Percentiles rank a stretch among this genome's conserved stretches.
These are phyloP conservation scores for Halichoeres trimaculatus DNA, from an alignment of 2,113 vertebrate species.

Conservation along the genomic window DNA sequence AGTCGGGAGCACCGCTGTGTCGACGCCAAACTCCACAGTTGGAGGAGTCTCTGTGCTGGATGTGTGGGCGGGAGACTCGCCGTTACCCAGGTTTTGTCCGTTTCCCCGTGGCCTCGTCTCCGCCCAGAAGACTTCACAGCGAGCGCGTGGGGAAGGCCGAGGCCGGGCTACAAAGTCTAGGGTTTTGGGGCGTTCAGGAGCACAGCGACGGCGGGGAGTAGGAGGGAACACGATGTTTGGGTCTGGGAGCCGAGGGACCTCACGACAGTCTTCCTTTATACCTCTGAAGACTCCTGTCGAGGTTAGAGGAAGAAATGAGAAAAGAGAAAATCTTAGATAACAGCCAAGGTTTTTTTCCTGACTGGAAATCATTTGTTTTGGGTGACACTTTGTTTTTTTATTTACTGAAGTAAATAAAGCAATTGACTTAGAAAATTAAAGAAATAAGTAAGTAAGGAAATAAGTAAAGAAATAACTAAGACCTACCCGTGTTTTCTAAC, in stretches of 20 bases:
- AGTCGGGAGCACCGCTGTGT: conserved; percentile 85
- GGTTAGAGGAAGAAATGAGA: neutral
- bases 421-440: too few species aligned
- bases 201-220: conserved; percentile 91
- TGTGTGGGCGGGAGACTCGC: conserved; percentile 91
- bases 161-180: conserved; percentile 93
- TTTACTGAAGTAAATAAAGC: too few species aligned
- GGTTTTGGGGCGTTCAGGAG: conserved; percentile 95
- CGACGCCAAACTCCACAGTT: conserved; percentile 91
- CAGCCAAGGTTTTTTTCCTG: too few species aligned
- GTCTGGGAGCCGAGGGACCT: conserved; percentile 93
- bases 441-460: too few species aligned
- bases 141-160: conserved; percentile 90
- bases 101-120: conserved; percentile 77
- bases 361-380: too few species aligned
- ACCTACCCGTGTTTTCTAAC: conserved; percentile 69
- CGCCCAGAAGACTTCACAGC: conserved; percentile 89
- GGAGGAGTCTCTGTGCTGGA: conserved; percentile 96
- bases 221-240: conserved; percentile 94
- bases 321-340: neutral
- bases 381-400: too few species aligned
- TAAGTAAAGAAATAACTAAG: neutral
- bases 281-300: conserved; percentile 67
- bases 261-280: conserved; percentile 85
- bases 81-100: conserved; percentile 72